Base-by-base conservation (phyloP, 2,888 invertebrate genomes). In the Aricia artaxerxes region DNA sequence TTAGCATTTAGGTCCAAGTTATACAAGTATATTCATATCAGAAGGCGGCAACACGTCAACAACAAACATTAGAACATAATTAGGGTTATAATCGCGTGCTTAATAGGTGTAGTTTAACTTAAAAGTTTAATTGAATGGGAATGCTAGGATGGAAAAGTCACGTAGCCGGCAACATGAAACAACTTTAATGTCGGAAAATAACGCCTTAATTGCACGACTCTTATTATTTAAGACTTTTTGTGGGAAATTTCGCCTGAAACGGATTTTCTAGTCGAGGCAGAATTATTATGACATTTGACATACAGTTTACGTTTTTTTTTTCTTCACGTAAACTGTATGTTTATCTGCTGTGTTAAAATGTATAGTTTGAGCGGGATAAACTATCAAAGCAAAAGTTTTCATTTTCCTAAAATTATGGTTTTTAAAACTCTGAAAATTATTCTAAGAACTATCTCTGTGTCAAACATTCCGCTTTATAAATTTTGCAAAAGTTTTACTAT, bases 51-150 rank as follows among this genome's bases (percentile, higher is more conserved):
- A 76, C 76, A 76, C 76, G 76, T 53, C 76, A 76, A 76, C 76
- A 76, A 76, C 76, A 76, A 76, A 76, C 76, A 76, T 76, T 76
- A 76, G 49, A 76, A 76, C 76, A 53, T 53, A 53, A 76, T 76
- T 57, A 76, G 76, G 31, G 76, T 76, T 76, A 76, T 76, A 76
- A 76, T 76, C 76, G 76, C 76, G 76, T 53, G 76, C 53, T 76
- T 76, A 76, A 53, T 76, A 57, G 53, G 57, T 76, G 76, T 57
- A 76, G 76, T 76, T 76, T 76, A 35, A 76, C 31, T 53, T 76
- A 76, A 76, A 76, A 76, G 76, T 76, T 76, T 76, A 76, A 76
- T 76, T 76, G 76, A 76, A 76, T 53, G 76, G 76, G 76, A 76
- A 76, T 53, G 76, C 76, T 31, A 13, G 76, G 76, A 76, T 76